phyloP scores from a whole-genome alignment of 2,113 vertebrate genomes.

The Garra rufa region DNA sequence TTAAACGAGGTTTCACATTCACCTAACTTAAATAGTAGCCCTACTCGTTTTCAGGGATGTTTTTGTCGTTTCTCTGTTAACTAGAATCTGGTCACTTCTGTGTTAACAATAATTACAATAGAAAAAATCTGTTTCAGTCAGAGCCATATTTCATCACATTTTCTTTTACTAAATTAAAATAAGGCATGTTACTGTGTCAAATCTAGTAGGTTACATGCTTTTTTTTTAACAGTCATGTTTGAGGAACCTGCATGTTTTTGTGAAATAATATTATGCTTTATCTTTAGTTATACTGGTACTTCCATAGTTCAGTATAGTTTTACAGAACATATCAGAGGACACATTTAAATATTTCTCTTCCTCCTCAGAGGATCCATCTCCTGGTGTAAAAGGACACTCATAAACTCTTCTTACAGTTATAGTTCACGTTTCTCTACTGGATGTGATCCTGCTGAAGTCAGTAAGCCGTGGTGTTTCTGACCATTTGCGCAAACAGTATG shows the following conservation, averaged over 20 bases:
- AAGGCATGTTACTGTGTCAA: not conserved
- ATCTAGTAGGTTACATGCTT: not conserved
- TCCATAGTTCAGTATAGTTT: not conserved
- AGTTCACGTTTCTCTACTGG: not conserved
- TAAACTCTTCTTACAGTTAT: not conserved
- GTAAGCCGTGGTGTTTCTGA: not conserved
- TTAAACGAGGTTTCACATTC: not conserved
- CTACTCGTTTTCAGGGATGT: not conserved
- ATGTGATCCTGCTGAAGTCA: not conserved
- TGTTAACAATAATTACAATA: not conserved
- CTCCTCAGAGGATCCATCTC: not conserved
- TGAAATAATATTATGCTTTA: slow-evolving; percentile 8
- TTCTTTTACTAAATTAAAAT: not conserved
- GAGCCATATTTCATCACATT: not conserved
- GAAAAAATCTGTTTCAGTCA: not conserved
- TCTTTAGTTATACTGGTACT: not conserved
- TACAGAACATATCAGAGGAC: not conserved
- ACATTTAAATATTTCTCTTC: slow-evolving; percentile 29
- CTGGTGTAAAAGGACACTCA: not conserved
- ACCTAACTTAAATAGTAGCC: not conserved
- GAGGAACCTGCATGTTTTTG: slow-evolving; percentile 16
- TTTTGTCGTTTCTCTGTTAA: not conserved
- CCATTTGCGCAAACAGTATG: not conserved
- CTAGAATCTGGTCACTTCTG: not conserved
- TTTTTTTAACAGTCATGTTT: not conserved